Base-by-base conservation (phyloP, 1,140 invertebrate genomes). In the Goniozus legneri region DNA sequence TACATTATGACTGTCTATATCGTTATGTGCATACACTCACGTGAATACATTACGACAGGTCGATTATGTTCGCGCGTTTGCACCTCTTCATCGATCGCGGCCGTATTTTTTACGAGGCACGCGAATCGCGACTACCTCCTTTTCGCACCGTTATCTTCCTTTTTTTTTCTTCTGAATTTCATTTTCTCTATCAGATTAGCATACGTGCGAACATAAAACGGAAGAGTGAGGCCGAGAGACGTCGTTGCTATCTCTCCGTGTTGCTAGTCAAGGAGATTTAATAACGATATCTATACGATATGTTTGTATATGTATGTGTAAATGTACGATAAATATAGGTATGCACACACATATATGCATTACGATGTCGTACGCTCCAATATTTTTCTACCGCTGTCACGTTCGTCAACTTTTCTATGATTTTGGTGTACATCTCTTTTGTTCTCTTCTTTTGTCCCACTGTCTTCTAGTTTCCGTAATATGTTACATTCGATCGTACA, bases 341-440 rank as follows among this genome's bases (percentile, higher is more conserved):
- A 58, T 65, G 52, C 54, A 58, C 57, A 47, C 58, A 62, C 54
- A 50, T 41, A 51, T 42, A 35, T 60, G 58, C 61, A 61, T 60
- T 55, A 61, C 41, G 45, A 57, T 62, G 53, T 65, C 56, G 53
- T 61, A 60, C 43, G 54, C 59, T 61, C 49, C 42, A 52, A 52
- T 49, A 49, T 49, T 59, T 34, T 44, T 55, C 41, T 50, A 55
- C 62, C 51, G 55, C 50, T 61, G 58, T 62, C 51, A 52, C 58
- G 44, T 50, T 56, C 52, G 51, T 60, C 53, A 60, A 54, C 52
- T 38, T 56, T 62, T 60, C 34, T 46, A 55, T 35, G 43, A 51
- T 59, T 53, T 52, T 42, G 38, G 40, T 62, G 34, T 18, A 44
- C 30, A 32, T 44, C 14, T 45, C 14, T 59, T 51, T 59, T 37